These are phyloP conservation scores for Xestoiulus laeticollis DNA, from an alignment of 2,888 invertebrate genomes.

Conservation along the genomic window DNA sequence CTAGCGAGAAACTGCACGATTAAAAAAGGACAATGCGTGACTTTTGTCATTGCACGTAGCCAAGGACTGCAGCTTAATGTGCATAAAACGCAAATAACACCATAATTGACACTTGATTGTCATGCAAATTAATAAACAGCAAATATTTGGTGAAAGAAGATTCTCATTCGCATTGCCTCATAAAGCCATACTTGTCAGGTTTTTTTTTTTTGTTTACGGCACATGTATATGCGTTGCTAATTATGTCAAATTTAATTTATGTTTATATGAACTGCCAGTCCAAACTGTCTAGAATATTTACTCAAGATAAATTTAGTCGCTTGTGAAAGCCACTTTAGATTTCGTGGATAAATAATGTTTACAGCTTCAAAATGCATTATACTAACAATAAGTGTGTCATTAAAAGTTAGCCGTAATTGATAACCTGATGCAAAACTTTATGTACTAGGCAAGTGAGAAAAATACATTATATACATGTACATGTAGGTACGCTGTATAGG, in stretches of 20 bases:
- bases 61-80: background rate
- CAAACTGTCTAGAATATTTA: background rate
- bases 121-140: background rate
- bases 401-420: background rate
- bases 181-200: background rate
- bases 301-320: background rate
- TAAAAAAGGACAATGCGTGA: background rate
- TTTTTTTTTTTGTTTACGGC: background rate
- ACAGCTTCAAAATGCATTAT: background rate
- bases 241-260: background rate
- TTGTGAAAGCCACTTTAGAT: background rate
- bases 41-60: background rate
- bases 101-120: background rate
- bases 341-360: background rate
- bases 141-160: background rate
- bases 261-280: background rate
- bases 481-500: no score
- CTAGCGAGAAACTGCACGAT: background rate
- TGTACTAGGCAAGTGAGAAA: no score
- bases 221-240: background rate
- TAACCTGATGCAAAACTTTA: background rate
- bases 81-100: background rate
- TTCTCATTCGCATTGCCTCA: background rate
- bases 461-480: no score
- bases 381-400: background rate